Conservation (phyloP, 92 coral and sea anemone genomes). For the Phenganax marumi region DNA sequence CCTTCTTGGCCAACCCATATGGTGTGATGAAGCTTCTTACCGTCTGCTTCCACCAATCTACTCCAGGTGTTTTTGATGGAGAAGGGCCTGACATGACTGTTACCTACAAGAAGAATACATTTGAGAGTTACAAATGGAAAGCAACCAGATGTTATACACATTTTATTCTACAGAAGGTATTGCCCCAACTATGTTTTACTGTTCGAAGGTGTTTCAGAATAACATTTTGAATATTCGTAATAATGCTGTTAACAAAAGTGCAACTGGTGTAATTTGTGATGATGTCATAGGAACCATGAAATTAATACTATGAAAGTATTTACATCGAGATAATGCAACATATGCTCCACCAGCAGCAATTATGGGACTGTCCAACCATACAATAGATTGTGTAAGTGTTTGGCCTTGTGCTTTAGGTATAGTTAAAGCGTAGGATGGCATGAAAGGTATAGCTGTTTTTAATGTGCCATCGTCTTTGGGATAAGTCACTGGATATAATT, state of each 20-base stretch:
- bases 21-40: conserved; percentile 13
- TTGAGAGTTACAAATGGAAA: background rate
- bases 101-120: background rate
- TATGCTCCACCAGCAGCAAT: conserved; percentile 24
- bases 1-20: background rate
- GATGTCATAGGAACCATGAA: conserved; percentile 15
- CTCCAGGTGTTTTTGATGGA: conserved; percentile 7
- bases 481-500: conserved; percentile 13
- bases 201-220: too few relatives aligned
- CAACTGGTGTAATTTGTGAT: background rate
- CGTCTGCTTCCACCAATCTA: conserved; percentile 17
- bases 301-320: background rate
- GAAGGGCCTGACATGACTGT: background rate
- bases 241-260: too few relatives aligned
- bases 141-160: too few relatives aligned
- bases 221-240: too few relatives aligned
- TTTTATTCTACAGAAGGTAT: background rate
- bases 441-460: conserved; percentile 29
- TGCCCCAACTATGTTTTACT: too few relatives aligned
- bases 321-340: conserved; percentile 14
- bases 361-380: conserved; percentile 36
- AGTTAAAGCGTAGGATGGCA: conserved; percentile 32
- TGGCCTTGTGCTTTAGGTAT: conserved; percentile 49
- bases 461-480: background rate
- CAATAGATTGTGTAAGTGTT: conserved; percentile 3